Evolutionary conservation across 2,888 invertebrate genomes (phyloP).

Genomic region (Drosophila conformis): DNA sequence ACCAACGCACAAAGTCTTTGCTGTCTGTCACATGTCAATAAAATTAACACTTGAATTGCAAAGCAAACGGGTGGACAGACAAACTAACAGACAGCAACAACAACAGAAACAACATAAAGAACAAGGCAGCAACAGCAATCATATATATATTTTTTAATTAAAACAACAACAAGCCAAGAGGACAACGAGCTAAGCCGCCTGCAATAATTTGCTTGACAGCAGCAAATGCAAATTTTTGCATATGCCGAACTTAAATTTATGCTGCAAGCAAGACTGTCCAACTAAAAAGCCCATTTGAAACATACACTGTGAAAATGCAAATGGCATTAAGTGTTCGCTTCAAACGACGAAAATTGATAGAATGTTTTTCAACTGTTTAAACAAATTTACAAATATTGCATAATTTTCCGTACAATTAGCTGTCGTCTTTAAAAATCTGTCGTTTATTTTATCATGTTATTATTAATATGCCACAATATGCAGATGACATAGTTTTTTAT

Average conservation of each 20-base stretch:
- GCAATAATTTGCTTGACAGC: slow-evolving; percentile 76
- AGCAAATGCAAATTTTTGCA: slow-evolving; percentile 70
- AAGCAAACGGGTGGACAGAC: slow-evolving; percentile 31
- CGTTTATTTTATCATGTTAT: slow-evolving; percentile 26
- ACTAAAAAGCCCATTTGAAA: slow-evolving; percentile 16
- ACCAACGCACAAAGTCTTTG: slow-evolving; percentile 65
- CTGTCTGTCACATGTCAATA: slow-evolving; percentile 77
- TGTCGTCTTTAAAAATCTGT: slow-evolving; percentile 4
- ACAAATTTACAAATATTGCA: slow-evolving; percentile 12
- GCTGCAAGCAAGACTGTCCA: slow-evolving; percentile 27
- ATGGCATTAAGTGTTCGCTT: slow-evolving; percentile 67
- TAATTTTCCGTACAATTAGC: slow-evolving; percentile 12
- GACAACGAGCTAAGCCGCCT: slow-evolving; percentile 52
- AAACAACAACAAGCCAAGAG: slow-evolving; percentile 60
- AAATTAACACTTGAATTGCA: slow-evolving; percentile 76
- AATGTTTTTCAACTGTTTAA: slow-evolving; percentile 14
- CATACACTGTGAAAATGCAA: slow-evolving; percentile 59
- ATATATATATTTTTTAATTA: slow-evolving; percentile 65
- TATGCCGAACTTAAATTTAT: slow-evolving; percentile 74
- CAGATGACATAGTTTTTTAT: slow-evolving; percentile 16
- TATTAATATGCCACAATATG: slow-evolving; percentile 28
- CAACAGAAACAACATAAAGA: neutral
- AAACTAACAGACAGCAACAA: slow-evolving; percentile 11
- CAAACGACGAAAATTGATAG: slow-evolving; percentile 20
- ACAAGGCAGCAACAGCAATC: slow-evolving; percentile 38